Evolutionary conservation across 2,797 vertebrate genomes (phyloP), one percentile per base, ranked within the genome.

Genomic region (Tragopan temminckii): DNA sequence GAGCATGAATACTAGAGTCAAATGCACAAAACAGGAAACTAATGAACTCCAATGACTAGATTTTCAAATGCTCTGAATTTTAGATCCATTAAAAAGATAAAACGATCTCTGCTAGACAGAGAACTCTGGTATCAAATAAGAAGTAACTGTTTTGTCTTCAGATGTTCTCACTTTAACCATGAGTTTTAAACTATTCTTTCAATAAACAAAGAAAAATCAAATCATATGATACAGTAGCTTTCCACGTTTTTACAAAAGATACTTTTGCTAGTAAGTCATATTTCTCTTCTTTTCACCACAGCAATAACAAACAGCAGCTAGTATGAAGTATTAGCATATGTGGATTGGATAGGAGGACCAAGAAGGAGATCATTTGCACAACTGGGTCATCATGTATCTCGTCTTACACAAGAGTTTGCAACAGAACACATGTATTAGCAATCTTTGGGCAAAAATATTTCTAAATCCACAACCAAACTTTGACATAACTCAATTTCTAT

Each of bases 11-110:
- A 10, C 66, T 90, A 71, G 50, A 88, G 25, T 9, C 83, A 93
- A 59, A 78, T 15, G 78, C 33, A 79, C 4, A 69, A 79, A 81
- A 83, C 31, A 72, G 77, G 92, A 90, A 77, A 13, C 4, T 75
- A 25, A 71, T 89, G 13, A 68, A 55, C 48, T 61, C 40, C 33
- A 89, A 83, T 33, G 20, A 45, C 29, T 62, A 89, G 29, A 8
- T 66, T 77, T 80, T 84, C 76, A 76, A 90, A 92, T 61, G 1
- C 38, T 72, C 31, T 7, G 1, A 80, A 43, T 20, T 95, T 67
- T 42, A 82, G 46, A 74, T 50, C 9, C 31, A 53, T 58, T 90
- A 38, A 90, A 89, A 88, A 71, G 1, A 4, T 48, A 63, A 57
- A 18, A 7, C 2, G 5, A 43, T 68, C 70, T 83, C 64, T 25